Evolutionary conservation across 1,140 invertebrate genomes (phyloP).

Genomic region (Sinella curviseta): DNA sequence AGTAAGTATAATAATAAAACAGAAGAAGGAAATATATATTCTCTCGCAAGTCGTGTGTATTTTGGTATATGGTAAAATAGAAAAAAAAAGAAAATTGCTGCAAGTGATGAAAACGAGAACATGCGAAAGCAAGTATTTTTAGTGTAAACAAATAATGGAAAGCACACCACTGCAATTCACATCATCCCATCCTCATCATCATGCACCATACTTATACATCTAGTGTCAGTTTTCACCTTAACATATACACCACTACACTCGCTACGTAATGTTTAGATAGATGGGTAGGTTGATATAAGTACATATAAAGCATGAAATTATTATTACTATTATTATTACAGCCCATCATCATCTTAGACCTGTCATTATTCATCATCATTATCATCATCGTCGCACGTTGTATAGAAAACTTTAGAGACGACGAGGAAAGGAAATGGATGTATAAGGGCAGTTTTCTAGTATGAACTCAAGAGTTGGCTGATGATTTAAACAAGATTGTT

Average conservation of each 20-base stretch:
- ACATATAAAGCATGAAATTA: neutral
- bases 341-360: conserved; percentile 16
- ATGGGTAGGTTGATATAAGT: neutral
- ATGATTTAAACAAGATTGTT: no score
- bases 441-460: no score
- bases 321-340: conserved; percentile 21
- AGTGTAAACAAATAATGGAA: conserved; percentile 16
- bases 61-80: neutral
- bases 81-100: neutral
- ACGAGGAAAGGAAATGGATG: no score
- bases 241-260: neutral
- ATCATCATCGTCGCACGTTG: neutral
- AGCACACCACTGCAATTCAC: neutral
- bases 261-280: neutral
- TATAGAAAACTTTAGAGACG: no score
- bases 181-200: neutral
- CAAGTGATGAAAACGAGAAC: neutral
- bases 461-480: no score
- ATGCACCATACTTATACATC: neutral
- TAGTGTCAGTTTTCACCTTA: neutral
- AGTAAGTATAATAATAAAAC: no score
- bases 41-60: no score
- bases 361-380: conserved; percentile 23
- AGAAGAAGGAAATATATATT: no score
- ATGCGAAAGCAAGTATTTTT: neutral